Evolutionary conservation across 2,888 invertebrate species (phyloP), one percentile per base, ranked within the genome.

Genomic region (Pristionchus japonicus): DNA sequence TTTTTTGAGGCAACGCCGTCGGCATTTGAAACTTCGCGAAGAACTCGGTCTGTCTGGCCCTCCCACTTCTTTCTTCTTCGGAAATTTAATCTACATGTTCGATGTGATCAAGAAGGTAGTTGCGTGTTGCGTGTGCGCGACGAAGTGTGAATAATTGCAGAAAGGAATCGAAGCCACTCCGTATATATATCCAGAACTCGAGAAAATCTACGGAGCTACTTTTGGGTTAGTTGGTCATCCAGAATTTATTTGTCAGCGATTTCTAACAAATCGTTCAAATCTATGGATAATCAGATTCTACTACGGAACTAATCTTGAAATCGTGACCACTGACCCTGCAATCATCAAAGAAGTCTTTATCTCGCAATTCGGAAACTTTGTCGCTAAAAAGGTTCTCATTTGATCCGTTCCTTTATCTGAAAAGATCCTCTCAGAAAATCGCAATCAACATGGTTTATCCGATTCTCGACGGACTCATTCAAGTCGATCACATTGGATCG

Each of bases 341-440:
- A 90, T 92, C 37, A 88, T 91, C 43, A 91, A 90, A 40, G 92
- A 93, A 83, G 90, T 92, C 1, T 92, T 92, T 89, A 93, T 93
- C 87, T 90, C 91, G 86, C 91, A 93, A 80, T 93, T 93, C 82
- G 88, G 89, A 31, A 93, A 93, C 67, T 93, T 93, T 83, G 90
- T 90, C 27, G 91, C 92, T 86, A 89, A 92, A 70, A 82, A 77
- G 34, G 90, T 90, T 23, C n/a, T n/a, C 1, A 37, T 37, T 2
- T 37, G 20, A 9, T 11, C 7, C 37, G 17, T 70, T 70, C 6
- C 17, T 3, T 37, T 37, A 3, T 34, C 11, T 15, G 1, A 85
- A 64, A 49, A 34, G 34, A n/a, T 67, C 34, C 61, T n/a, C 57
- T 23, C 80, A 88, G 88, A 40, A 82, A 74, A 23, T 61, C n/a